Evolutionary conservation across 2,113 vertebrate genomes (phyloP).

Genomic region (Pitta sordida): DNA sequence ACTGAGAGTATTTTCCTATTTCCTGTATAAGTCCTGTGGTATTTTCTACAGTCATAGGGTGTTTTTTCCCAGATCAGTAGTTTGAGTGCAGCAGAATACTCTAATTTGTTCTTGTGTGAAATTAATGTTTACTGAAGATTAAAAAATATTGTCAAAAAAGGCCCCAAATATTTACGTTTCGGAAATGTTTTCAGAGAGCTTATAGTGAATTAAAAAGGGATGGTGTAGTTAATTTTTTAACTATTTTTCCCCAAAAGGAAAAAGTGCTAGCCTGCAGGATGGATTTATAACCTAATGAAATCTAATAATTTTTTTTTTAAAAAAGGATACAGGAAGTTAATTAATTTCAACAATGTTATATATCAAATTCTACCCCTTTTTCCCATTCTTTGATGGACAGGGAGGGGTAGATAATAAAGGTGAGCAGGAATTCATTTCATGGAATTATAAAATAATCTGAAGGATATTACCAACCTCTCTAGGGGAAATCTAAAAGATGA

Average conservation of each 20-base stretch:
- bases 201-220: background rate
- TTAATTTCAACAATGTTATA: background rate
- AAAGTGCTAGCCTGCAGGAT: background rate
- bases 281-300: background rate
- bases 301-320: background rate
- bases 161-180: background rate
- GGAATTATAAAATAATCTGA: background rate
- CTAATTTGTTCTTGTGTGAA: background rate
- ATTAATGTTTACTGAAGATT: background rate
- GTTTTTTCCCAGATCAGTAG: background rate
- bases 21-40: no score
- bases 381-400: background rate
- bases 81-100: background rate
- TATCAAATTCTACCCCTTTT: background rate
- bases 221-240: background rate
- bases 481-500: background rate
- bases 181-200: background rate
- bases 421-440: background rate
- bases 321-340: background rate
- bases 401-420: fast-evolving
- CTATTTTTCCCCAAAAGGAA: background rate
- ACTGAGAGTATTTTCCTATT: background rate
- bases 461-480: background rate
- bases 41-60: no score
- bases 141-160: background rate